A percentile compares a stretch with the other conserved stretches of the same genome.
Conservation (phyloP, 2,797 vertebrate genomes). For the Ataeniobius toweri region DNA sequence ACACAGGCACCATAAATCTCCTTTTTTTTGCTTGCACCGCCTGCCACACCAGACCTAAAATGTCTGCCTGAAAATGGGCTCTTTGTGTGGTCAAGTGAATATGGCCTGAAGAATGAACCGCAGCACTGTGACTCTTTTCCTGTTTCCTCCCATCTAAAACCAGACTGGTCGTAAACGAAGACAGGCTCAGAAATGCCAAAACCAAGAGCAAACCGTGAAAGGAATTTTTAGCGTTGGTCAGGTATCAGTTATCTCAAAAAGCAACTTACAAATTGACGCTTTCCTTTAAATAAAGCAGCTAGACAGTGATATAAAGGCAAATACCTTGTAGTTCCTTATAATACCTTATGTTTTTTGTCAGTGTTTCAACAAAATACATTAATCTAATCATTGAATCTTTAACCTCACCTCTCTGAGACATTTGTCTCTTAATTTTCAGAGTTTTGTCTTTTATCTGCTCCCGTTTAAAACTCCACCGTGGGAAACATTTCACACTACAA, state of each 20-base stretch:
- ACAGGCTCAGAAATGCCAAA: constrained; percentile 50
- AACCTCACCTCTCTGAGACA: constrained; percentile 51
- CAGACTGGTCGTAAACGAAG: constrained; percentile 65
- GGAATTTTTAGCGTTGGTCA: constrained; percentile 60
- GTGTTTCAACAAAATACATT: constrained; percentile 26
- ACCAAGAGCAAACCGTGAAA: constrained; percentile 57
- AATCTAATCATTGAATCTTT: constrained; percentile 35
- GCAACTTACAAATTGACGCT: constrained; percentile 11
- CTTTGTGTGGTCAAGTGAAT: constrained; percentile 81
- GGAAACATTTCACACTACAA: constrained; percentile 77
- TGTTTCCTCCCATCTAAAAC: constrained; percentile 76
- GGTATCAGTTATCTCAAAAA: constrained; percentile 39
- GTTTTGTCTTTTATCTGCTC: constrained; percentile 41
- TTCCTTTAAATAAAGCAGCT: constrained; percentile 16
- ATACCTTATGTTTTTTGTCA: not conserved
- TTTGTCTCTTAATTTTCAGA: constrained; percentile 38
- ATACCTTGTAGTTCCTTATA: constrained; percentile 16
- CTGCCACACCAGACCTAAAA: constrained; percentile 75
- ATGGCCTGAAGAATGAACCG: constrained; percentile 75
- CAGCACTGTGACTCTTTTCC: constrained; percentile 77
- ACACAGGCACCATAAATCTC: constrained; percentile 77
- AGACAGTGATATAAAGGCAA: constrained; percentile 29
- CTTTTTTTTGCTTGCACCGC: constrained; percentile 54
- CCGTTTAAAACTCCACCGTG: constrained; percentile 62
- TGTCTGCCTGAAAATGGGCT: constrained; percentile 75